Evolutionary conservation across 1,140 invertebrate genomes (phyloP).

Genomic region (Copidosoma floridanum): DNA sequence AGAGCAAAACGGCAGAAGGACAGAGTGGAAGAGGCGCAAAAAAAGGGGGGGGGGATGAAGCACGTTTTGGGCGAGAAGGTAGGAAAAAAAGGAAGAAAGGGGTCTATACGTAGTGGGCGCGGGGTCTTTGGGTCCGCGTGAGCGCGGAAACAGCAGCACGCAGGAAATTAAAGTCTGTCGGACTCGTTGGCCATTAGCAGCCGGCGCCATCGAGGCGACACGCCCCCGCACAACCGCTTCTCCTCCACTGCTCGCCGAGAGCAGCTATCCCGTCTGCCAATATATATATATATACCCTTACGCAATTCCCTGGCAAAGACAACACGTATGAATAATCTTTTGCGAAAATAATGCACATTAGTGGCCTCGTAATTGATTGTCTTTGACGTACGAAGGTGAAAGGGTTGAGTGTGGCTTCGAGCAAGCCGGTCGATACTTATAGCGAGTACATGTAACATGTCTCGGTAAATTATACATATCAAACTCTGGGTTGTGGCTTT

Average conservation of each 20-base stretch:
- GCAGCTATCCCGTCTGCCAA: neutral
- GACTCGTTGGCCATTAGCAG: conserved; percentile 57
- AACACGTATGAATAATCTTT: conserved; percentile 41
- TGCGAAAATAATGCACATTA: too few relatives aligned
- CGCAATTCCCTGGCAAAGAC: conserved; percentile 39
- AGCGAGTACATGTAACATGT: too few relatives aligned
- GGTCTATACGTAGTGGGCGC: conserved; percentile 45
- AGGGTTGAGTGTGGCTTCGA: too few relatives aligned
- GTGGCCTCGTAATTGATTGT: too few relatives aligned
- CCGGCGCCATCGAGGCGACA: conserved; percentile 59
- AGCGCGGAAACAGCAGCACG: conserved; percentile 51
- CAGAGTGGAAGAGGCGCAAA: too few relatives aligned
- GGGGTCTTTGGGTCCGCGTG: conserved; percentile 49
- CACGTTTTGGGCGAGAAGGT: conserved; percentile 16
- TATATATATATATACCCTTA: too few relatives aligned
- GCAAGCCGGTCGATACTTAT: too few relatives aligned
- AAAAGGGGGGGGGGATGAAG: conserved; percentile 6
- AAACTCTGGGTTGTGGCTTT: too few relatives aligned
- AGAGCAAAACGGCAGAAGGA: too few relatives aligned
- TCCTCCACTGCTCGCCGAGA: conserved; percentile 47
- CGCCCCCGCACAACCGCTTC: conserved; percentile 49
- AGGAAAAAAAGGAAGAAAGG: conserved; percentile 20
- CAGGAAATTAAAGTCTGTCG: conserved; percentile 59
- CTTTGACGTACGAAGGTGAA: too few relatives aligned
- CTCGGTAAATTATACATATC: too few relatives aligned